Evolutionary conservation across 2,888 invertebrate species (phyloP).

Genomic region (Nebria brevicollis): DNA sequence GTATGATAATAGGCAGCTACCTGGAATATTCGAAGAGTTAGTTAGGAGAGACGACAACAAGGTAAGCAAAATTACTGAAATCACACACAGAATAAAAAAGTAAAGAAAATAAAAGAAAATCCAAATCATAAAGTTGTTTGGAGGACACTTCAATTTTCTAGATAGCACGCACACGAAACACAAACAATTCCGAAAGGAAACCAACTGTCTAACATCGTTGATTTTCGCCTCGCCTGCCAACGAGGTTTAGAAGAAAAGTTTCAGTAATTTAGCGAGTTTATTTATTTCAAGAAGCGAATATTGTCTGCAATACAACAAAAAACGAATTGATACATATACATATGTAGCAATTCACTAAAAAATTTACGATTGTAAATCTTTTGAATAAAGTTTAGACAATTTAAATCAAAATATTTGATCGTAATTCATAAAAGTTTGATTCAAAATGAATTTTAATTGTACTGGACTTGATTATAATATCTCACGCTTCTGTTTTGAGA

Average conservation of each 20-base stretch:
- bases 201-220: neutral
- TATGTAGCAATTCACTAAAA: too few species aligned
- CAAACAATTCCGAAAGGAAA: slow-evolving; percentile 34
- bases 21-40: neutral
- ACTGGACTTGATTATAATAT: too few species aligned
- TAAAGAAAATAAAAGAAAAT: slow-evolving; percentile 14
- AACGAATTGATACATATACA: neutral
- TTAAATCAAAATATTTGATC: too few species aligned
- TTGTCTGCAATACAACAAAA: neutral
- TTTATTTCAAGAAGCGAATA: neutral
- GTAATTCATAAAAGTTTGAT: too few species aligned
- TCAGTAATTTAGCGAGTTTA: neutral
- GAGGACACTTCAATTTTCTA: slow-evolving; percentile 40
- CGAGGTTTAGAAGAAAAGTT: neutral
- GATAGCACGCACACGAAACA: slow-evolving; percentile 30
- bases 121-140: slow-evolving; percentile 25
- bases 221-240: neutral
- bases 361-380: too few species aligned
- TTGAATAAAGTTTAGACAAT: too few species aligned
- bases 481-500: too few species aligned
- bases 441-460: too few species aligned
- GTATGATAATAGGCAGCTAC: neutral
- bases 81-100: neutral
- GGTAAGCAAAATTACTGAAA: neutral
- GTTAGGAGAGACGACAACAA: neutral